A percentile compares a stretch with the other conserved stretches of the same genome.
Evolutionary conservation across 2,888 invertebrate species (phyloP).

Genomic region (Dryobota labecula): DNA sequence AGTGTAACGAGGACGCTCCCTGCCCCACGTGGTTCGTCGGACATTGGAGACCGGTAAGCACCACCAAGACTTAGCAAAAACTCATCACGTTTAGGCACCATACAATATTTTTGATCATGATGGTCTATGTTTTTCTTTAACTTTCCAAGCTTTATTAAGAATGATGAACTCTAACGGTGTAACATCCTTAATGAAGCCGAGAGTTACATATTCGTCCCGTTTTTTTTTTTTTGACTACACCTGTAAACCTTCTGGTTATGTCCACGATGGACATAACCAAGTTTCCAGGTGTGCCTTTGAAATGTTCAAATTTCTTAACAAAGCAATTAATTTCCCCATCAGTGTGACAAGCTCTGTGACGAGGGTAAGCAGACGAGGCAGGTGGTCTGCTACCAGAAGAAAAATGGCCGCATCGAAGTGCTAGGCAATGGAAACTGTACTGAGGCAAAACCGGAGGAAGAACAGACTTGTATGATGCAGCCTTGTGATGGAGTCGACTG

Average conservation of each 20-base stretch:
- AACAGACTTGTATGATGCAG: conserved; percentile 93
- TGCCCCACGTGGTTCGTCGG: conserved; percentile 97
- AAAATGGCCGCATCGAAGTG: conserved; percentile 92
- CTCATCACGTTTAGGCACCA: not conserved
- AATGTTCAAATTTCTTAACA: not conserved
- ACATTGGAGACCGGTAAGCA: conserved; percentile 96
- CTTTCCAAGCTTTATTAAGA: no score
- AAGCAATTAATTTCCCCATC: conserved; percentile 44
- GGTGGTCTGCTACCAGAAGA: conserved; percentile 94
- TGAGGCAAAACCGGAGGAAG: conserved; percentile 93
- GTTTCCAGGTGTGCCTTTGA: no score
- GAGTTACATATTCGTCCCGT: no score
- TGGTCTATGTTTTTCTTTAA: not conserved
- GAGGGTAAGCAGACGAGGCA: conserved; percentile 95
- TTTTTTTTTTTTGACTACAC: no score
- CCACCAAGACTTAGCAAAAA: not conserved
- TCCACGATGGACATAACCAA: no score
- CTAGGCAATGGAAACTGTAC: conserved; percentile 92
- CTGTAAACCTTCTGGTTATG: no score
- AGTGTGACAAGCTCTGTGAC: conserved; percentile 98
- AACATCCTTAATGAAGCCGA: no score
- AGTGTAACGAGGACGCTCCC: conserved; percentile 94
- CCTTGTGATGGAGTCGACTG: conserved; percentile 98
- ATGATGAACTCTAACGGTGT: no score
- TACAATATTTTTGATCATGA: not conserved